These are phyloP conservation scores for Apocrypta bakeri DNA, from an alignment of 1,140 invertebrate genomes.

Conservation along the genomic window DNA sequence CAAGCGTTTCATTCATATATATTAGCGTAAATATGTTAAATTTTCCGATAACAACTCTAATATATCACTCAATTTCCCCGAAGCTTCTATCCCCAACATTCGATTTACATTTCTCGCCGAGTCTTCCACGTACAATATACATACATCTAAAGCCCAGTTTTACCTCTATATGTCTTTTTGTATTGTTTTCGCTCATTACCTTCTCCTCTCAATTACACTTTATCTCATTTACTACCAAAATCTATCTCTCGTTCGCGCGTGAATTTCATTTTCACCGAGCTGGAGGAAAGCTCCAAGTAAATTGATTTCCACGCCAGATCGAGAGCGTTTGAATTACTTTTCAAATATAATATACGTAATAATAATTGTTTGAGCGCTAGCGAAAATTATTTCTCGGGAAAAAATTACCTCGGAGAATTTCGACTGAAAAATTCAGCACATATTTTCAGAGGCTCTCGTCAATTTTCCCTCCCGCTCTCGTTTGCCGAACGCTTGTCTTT, in stretches of 20 bases:
- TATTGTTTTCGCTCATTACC: slow-evolving; percentile 14
- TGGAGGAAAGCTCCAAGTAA: neutral
- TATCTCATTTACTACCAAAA: slow-evolving; percentile 18
- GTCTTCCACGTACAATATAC: no score
- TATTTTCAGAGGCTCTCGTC: neutral
- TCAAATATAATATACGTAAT: no score
- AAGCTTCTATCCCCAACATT: no score
- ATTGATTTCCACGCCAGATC: neutral
- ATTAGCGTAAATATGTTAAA: no score
- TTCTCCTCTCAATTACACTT: neutral
- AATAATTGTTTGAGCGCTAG: no score
- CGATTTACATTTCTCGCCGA: no score
- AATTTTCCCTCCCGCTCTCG: neutral
- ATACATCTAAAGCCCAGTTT: neutral
- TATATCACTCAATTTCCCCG: no score
- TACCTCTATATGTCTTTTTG: neutral
- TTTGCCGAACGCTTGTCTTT: neutral
- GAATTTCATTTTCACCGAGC: slow-evolving; percentile 4
- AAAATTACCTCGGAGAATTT: neutral
- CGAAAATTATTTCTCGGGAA: no score
- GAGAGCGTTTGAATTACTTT: neutral
- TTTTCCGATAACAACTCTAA: no score
- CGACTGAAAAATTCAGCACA: neutral
- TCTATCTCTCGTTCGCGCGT: neutral
- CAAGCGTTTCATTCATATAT: no score